These are phyloP conservation scores for Conistra vaccinii DNA, from an alignment of 2,888 invertebrate species.

Conservation along the genomic window DNA sequence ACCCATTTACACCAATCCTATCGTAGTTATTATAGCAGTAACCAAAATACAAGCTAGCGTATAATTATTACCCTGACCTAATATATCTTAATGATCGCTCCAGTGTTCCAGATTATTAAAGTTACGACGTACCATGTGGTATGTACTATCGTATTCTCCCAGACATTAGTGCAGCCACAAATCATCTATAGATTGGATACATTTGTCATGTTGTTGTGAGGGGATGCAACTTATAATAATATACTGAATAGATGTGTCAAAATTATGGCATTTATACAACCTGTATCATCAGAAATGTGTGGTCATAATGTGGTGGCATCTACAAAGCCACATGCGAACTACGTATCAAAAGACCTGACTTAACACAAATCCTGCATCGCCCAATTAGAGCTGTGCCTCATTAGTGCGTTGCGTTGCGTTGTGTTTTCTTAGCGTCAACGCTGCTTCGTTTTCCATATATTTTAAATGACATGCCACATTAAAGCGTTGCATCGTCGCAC, in stretches of 20 bases:
- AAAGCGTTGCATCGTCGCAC: too few relatives aligned
- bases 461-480: too few relatives aligned
- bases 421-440: too few relatives aligned
- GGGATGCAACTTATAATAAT: conserved; percentile 60
- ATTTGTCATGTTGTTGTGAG: conserved; percentile 78
- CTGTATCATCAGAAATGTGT: neutral
- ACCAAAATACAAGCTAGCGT: conserved; percentile 38
- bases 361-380: too few relatives aligned
- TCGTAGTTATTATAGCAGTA: neutral
- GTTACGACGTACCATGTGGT: conserved; percentile 65
- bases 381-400: too few relatives aligned
- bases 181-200: conserved; percentile 78
- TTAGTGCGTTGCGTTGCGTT: too few relatives aligned
- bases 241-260: conserved; percentile 6
- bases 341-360: too few relatives aligned
- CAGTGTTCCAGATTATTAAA: conserved; percentile 59
- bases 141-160: conserved; percentile 68
- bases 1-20: conserved; percentile 1
- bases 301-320: neutral
- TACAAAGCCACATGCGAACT: too few relatives aligned
- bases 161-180: conserved; percentile 78
- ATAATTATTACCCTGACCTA: conserved; percentile 46
- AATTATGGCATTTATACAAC: neutral
- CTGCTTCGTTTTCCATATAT: too few relatives aligned
- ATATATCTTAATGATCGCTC: conserved; percentile 56